A percentile compares a stretch with the other conserved stretches of the same genome.
Conservation (phyloP, 2,888 invertebrate species). For the Eulithis prunata region DNA sequence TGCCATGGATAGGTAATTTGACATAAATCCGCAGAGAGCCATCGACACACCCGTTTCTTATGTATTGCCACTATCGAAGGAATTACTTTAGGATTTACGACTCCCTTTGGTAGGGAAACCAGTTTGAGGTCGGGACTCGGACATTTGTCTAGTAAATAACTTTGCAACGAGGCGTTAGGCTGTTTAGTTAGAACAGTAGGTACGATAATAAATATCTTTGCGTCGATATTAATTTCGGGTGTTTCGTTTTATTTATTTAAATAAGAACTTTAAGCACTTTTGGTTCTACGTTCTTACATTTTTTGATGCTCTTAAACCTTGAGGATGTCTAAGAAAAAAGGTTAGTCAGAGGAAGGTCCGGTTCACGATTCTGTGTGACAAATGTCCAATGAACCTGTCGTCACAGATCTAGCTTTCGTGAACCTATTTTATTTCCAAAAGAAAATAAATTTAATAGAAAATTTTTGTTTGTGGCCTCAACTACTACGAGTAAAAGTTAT, state of each 20-base stretch:
- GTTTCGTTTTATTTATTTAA: too few relatives aligned
- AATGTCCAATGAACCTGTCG: too few relatives aligned
- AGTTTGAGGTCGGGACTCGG: conserved; percentile 32
- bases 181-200: conserved; percentile 2
- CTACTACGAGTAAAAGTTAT: conserved; percentile 38
- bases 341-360: too few relatives aligned
- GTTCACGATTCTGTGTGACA: too few relatives aligned
- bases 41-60: conserved; percentile 67
- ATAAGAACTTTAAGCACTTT: too few relatives aligned
- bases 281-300: too few relatives aligned
- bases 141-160: conserved; percentile 33
- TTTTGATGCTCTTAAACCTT: too few relatives aligned
- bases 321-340: too few relatives aligned
- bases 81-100: conserved; percentile 61
- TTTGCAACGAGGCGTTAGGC: conserved; percentile 18
- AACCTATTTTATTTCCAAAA: neutral
- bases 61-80: conserved; percentile 62
- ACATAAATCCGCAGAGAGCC: conserved; percentile 71
- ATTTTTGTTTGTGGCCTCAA: conserved; percentile 20
- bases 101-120: conserved; percentile 50
- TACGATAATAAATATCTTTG: too few relatives aligned
- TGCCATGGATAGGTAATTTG: conserved; percentile 73
- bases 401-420: neutral
- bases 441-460: neutral
- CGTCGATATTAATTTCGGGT: too few relatives aligned